Evolutionary conservation across 1,140 invertebrate genomes (phyloP).

Genomic region (Caenorhabditis briggsae): DNA sequence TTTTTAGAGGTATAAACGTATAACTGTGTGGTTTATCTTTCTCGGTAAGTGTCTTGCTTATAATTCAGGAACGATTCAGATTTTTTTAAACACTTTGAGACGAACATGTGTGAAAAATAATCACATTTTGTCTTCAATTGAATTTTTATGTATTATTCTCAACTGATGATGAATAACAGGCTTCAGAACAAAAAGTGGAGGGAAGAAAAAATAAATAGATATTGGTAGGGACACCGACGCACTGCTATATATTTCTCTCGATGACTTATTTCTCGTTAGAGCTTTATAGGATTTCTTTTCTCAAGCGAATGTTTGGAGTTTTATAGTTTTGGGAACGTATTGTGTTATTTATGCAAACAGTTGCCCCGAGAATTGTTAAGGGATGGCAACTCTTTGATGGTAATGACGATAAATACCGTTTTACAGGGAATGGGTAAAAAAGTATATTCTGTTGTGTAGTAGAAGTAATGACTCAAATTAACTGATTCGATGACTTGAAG

Average conservation of each 20-base stretch:
- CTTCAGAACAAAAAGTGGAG: constrained; percentile 5
- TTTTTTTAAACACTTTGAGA: too few relatives aligned
- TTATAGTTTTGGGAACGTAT: neutral
- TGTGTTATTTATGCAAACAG: neutral
- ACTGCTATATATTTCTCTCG: neutral
- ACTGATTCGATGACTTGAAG: too few relatives aligned
- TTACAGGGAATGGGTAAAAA: too few relatives aligned
- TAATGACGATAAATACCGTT: too few relatives aligned
- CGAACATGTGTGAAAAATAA: neutral
- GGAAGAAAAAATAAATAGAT: neutral
- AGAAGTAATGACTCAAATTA: too few relatives aligned
- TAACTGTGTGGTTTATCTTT: too few relatives aligned
- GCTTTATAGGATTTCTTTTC: constrained; percentile 14
- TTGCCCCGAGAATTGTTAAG: neutral
- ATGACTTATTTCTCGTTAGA: constrained; percentile 8
- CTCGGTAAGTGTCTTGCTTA: too few relatives aligned
- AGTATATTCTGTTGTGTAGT: too few relatives aligned
- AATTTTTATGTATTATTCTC: neutral
- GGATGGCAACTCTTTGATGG: too few relatives aligned
- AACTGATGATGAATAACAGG: constrained; percentile 15
- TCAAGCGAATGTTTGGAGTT: neutral
- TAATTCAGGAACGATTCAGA: too few relatives aligned
- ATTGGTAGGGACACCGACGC: neutral
- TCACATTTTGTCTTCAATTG: neutral
- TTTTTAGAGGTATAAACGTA: too few relatives aligned